Evolutionary conservation across 2,888 invertebrate genomes (phyloP).

Genomic region (Smittia sp.): DNA sequence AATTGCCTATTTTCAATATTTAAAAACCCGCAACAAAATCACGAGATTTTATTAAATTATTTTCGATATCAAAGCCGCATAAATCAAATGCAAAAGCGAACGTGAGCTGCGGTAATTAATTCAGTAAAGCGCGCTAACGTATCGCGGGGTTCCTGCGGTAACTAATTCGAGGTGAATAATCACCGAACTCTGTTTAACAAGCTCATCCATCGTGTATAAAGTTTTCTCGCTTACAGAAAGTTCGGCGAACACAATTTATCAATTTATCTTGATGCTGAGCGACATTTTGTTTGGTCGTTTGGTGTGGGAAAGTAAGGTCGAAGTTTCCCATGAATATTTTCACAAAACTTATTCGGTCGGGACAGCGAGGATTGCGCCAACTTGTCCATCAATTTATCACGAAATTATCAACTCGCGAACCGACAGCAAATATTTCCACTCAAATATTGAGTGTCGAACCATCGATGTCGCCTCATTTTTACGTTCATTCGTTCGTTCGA

Average conservation of each 20-base stretch:
- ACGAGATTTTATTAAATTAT: too few relatives aligned
- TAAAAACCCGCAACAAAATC: too few relatives aligned
- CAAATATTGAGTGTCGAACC: not conserved
- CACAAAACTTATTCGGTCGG: too few relatives aligned
- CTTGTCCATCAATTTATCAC: too few relatives aligned
- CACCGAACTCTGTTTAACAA: not conserved
- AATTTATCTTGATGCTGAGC: constrained; percentile 2
- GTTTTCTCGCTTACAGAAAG: not conserved
- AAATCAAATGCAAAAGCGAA: not conserved
- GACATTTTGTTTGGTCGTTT: too few relatives aligned
- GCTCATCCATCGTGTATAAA: not conserved
- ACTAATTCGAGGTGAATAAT: not conserved
- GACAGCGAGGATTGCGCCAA: too few relatives aligned
- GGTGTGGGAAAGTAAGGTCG: too few relatives aligned
- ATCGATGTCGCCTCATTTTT: not conserved
- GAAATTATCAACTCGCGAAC: too few relatives aligned
- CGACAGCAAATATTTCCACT: too few relatives aligned
- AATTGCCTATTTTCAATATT: too few relatives aligned
- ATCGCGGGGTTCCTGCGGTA: not conserved
- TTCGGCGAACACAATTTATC: not conserved
- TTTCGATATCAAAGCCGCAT: not conserved
- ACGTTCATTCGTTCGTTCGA: not conserved
- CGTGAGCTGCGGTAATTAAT: not conserved
- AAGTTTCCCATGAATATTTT: too few relatives aligned
- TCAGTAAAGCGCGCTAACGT: not conserved